Conservation (phyloP, 2,113 vertebrate genomes). For the Eubucco bourcierii region DNA sequence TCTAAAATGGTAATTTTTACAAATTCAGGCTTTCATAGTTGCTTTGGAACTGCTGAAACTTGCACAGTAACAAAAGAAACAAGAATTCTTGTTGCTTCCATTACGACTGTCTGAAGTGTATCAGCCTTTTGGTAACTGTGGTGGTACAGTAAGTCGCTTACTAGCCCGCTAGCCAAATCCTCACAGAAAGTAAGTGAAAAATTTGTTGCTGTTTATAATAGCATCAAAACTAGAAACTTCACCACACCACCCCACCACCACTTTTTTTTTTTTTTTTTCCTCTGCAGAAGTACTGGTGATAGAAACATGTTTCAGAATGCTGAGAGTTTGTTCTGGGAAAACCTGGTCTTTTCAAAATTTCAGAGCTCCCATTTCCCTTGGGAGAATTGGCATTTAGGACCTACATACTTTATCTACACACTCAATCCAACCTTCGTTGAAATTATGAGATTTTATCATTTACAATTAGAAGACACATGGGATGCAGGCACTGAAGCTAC, state of each 20-base stretch:
- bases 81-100: background rate
- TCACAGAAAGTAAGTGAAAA: background rate
- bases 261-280: background rate
- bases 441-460: background rate
- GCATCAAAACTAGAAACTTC: background rate
- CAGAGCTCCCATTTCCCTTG: background rate
- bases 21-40: background rate
- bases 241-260: too few relatives aligned
- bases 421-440: background rate
- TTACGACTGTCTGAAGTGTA: background rate
- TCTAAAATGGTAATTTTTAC: background rate
- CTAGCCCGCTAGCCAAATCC: background rate
- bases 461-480: fast-evolving
- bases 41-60: background rate
- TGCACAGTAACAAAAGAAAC: background rate
- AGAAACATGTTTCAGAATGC: background rate
- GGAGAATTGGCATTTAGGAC: background rate
- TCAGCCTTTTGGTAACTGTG: background rate
- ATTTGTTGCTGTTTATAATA: background rate
- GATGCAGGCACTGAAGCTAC: background rate
- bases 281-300: background rate
- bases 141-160: background rate
- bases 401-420: background rate
- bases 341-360: background rate
- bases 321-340: background rate